Evolutionary conservation across 2,797 vertebrate genomes (phyloP).

Genomic region (Carapus acus): DNA sequence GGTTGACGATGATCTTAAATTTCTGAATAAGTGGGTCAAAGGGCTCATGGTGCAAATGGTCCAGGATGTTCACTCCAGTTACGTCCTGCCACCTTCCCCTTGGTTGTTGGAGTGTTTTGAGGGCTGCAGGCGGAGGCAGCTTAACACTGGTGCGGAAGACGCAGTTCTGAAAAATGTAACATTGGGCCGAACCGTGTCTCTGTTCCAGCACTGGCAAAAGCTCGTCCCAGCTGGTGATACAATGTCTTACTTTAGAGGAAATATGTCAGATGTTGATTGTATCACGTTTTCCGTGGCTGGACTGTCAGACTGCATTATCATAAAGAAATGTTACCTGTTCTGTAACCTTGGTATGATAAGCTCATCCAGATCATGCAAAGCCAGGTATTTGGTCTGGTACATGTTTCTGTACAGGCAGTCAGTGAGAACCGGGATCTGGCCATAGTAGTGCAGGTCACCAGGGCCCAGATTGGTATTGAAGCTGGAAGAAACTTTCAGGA

Average conservation of each 20-base stretch:
- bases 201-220: slow-evolving; percentile 35
- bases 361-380: slow-evolving; percentile 54
- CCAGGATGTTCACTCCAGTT: slow-evolving; percentile 32
- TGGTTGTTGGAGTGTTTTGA: neutral
- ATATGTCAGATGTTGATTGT: too few relatives aligned
- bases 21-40: neutral
- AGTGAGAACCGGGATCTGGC: slow-evolving; percentile 48
- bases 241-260: too few relatives aligned
- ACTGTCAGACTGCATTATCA: too few relatives aligned
- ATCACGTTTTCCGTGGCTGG: too few relatives aligned
- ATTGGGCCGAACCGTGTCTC: neutral
- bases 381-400: slow-evolving; percentile 49
- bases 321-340: too few relatives aligned
- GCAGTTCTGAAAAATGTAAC: slow-evolving; percentile 38
- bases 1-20: slow-evolving; percentile 41
- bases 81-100: slow-evolving; percentile 10
- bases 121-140: neutral
- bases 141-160: slow-evolving; percentile 3
- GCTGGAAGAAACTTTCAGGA: slow-evolving; percentile 30
- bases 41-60: slow-evolving; percentile 20
- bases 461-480: slow-evolving; percentile 16
- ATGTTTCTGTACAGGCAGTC: slow-evolving; percentile 57
- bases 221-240: slow-evolving; percentile 38
- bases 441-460: slow-evolving; percentile 52
- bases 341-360: slow-evolving; percentile 58